A percentile compares a stretch with the other conserved stretches of the same genome.
These are phyloP conservation scores for Zosterops pallidus DNA, from an alignment of 2,113 vertebrate genomes.

Conservation along the genomic window DNA sequence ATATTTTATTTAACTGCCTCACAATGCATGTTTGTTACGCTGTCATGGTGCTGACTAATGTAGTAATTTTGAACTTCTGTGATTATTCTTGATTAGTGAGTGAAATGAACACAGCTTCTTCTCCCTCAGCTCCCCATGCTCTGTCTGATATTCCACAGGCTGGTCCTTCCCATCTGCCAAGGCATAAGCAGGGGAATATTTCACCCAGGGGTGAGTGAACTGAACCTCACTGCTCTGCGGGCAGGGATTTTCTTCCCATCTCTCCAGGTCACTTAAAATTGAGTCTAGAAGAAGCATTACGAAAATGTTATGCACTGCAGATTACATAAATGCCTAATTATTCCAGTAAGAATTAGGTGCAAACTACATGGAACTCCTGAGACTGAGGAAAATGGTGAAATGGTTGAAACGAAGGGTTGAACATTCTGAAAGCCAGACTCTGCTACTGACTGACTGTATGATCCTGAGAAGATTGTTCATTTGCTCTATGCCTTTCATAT, in stretches of 20 bases:
- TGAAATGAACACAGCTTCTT: neutral
- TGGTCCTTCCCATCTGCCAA: neutral
- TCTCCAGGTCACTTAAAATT: neutral
- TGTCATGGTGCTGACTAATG: neutral
- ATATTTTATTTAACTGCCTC: neutral
- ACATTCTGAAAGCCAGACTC: neutral
- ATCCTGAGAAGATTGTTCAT: neutral
- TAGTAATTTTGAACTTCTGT: neutral
- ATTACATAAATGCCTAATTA: neutral
- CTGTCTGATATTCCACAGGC: neutral
- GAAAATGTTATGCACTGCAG: neutral
- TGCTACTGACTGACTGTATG: neutral
- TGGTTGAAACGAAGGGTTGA: neutral
- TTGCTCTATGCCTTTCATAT: neutral
- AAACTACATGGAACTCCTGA: neutral
- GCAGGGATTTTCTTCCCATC: neutral
- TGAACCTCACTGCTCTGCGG: neutral
- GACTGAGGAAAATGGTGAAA: neutral
- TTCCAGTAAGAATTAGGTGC: neutral
- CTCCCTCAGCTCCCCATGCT: neutral
- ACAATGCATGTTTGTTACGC: accelerated
- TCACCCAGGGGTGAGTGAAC: neutral
- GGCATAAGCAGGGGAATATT: neutral
- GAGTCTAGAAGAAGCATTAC: neutral
- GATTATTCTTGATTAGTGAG: neutral